Evolutionary conservation across 2,888 invertebrate species (phyloP).

Genomic region (Nowickia ferox): DNA sequence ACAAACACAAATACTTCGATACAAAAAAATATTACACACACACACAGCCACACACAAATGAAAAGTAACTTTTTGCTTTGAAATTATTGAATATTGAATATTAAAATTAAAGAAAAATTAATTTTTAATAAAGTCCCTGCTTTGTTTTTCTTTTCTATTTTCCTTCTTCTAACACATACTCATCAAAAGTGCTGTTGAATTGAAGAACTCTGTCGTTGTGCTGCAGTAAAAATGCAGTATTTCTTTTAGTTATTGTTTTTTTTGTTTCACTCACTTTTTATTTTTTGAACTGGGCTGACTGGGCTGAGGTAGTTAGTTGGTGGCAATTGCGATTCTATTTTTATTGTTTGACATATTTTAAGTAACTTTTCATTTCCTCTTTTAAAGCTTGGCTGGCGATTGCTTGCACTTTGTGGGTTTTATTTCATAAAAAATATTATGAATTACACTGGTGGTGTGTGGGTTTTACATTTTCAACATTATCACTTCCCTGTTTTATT

Average conservation of each 20-base stretch:
- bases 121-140: not conserved
- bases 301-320: slow-evolving; percentile 57
- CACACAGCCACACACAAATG: slow-evolving; percentile 50
- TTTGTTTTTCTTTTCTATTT: not conserved
- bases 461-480: slow-evolving; percentile 62
- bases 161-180: slow-evolving; percentile 38
- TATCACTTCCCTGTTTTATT: slow-evolving; percentile 38
- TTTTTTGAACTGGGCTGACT: slow-evolving; percentile 31
- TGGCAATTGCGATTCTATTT: slow-evolving; percentile 45
- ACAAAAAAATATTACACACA: not conserved
- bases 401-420: slow-evolving; percentile 49
- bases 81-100: slow-evolving; percentile 19
- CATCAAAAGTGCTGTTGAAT: slow-evolving; percentile 29
- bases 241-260: slow-evolving; percentile 8
- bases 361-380: not conserved
- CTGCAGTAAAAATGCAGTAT: slow-evolving; percentile 60
- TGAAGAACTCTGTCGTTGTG: slow-evolving; percentile 5
- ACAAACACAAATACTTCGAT: slow-evolving; percentile 17
- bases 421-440: slow-evolving; percentile 28
- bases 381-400: not conserved
- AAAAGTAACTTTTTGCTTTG: slow-evolving; percentile 6
- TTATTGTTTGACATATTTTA: slow-evolving; percentile 45
- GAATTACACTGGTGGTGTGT: not conserved
- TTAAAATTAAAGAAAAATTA: not conserved
- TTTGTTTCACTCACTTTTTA: slow-evolving; percentile 3